Conservation (phyloP, 1,140 invertebrate species). For the Platyscapa corneri region DNA sequence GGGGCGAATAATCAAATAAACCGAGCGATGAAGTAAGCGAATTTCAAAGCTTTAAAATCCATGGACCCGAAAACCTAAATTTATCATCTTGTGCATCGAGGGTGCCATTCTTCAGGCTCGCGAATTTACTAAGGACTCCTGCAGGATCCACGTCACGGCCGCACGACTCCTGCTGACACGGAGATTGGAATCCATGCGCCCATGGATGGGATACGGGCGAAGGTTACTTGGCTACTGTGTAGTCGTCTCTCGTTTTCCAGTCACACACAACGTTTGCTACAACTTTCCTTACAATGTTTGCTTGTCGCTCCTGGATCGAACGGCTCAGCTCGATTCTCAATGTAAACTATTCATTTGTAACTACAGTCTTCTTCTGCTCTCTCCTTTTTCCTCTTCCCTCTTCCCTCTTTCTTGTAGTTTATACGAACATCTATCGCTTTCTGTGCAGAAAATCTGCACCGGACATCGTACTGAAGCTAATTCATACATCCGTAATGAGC, state of each 20-base stretch:
- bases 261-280: neutral
- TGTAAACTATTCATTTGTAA: conserved; percentile 74
- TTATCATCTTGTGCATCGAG: neutral
- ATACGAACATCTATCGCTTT: too few species aligned
- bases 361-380: conserved; percentile 69
- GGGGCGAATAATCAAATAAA: neutral
- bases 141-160: conserved; percentile 23
- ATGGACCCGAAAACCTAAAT: conserved; percentile 9
- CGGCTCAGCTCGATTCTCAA: conserved; percentile 66
- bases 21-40: conserved; percentile 24
- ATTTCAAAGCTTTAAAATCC: neutral
- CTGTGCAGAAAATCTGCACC: neutral
- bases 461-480: too few species aligned
- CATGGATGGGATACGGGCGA: conserved; percentile 58
- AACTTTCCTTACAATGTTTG: conserved; percentile 71
- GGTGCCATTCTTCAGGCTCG: neutral
- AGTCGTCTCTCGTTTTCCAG: neutral
- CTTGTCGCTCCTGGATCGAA: conserved; percentile 61
- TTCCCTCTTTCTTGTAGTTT: too few species aligned
- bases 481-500: too few species aligned
- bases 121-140: neutral
- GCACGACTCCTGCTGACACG: conserved; percentile 52
- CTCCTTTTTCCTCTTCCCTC: neutral
- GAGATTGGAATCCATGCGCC: conserved; percentile 67
- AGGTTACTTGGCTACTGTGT: neutral